Conservation (phyloP, 2,888 invertebrate genomes). For the Capitulum mitella region DNA sequence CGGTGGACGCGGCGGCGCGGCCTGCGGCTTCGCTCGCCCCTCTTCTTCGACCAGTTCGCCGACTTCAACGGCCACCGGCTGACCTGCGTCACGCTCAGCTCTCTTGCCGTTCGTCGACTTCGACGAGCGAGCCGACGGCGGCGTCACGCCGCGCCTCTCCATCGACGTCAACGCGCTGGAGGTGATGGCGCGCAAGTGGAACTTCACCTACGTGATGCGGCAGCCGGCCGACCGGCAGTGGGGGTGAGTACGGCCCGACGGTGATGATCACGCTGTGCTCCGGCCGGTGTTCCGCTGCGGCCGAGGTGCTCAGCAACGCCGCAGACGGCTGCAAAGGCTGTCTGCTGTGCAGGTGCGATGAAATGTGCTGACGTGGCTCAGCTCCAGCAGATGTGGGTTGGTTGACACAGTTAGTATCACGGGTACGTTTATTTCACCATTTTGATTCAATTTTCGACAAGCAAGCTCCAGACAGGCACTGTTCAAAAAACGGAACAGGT, state of each 20-base stretch:
- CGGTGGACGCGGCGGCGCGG: background rate
- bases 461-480: no score
- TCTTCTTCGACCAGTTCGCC: conserved; percentile 25
- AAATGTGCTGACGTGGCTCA: no score
- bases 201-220: background rate
- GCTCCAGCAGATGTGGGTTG: no score
- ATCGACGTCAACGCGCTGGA: conserved; percentile 8
- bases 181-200: conserved; percentile 1
- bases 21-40: background rate
- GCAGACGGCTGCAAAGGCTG: no score
- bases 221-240: background rate
- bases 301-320: no score
- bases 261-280: no score
- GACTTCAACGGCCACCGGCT: conserved; percentile 16
- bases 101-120: conserved; percentile 1
- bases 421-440: no score
- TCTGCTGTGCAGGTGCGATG: no score
- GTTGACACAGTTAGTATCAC: no score
- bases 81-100: background rate
- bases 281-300: no score
- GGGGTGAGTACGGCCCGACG: background rate
- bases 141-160: background rate
- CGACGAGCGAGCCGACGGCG: background rate
- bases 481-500: no score
- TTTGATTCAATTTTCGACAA: no score